These are phyloP conservation scores for Calameuta idolon DNA, from an alignment of 2,888 invertebrate genomes.

Conservation along the genomic window DNA sequence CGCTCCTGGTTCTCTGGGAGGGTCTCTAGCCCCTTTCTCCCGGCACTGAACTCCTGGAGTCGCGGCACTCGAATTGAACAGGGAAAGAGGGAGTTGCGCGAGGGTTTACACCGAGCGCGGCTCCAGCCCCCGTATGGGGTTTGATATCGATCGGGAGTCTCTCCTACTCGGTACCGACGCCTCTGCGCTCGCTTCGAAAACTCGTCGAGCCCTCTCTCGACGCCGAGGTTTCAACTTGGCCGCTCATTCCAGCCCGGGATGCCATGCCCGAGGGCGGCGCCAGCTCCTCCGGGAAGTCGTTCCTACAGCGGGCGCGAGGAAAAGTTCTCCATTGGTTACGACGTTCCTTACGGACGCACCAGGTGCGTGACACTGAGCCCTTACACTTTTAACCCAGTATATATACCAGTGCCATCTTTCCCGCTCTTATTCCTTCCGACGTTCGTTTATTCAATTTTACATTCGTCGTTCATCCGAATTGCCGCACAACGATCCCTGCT, in stretches of 20 bases:
- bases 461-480: not conserved
- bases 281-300: conserved; percentile 61
- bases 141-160: conserved; percentile 53
- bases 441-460: not conserved
- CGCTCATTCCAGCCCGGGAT: conserved; percentile 61
- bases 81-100: conserved; percentile 28
- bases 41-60: not conserved
- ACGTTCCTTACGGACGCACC: conserved; percentile 52
- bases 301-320: conserved; percentile 67
- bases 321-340: conserved; percentile 67
- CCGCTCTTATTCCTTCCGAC: not conserved
- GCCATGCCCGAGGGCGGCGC: conserved; percentile 61
- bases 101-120: not conserved
- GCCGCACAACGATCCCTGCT: not conserved
- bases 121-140: conserved; percentile 38
- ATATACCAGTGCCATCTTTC: not conserved
- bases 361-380: conserved; percentile 34
- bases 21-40: not conserved
- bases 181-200: conserved; percentile 43
- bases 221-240: conserved; percentile 22
- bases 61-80: not conserved
- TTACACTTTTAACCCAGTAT: not conserved
- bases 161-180: conserved; percentile 28
- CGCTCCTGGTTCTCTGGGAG: not conserved
- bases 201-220: conserved; percentile 26